Evolutionary conservation across 1,140 invertebrate species (phyloP), one percentile per base, ranked within the genome.

Genomic region (Elymnias hypermnestra): DNA sequence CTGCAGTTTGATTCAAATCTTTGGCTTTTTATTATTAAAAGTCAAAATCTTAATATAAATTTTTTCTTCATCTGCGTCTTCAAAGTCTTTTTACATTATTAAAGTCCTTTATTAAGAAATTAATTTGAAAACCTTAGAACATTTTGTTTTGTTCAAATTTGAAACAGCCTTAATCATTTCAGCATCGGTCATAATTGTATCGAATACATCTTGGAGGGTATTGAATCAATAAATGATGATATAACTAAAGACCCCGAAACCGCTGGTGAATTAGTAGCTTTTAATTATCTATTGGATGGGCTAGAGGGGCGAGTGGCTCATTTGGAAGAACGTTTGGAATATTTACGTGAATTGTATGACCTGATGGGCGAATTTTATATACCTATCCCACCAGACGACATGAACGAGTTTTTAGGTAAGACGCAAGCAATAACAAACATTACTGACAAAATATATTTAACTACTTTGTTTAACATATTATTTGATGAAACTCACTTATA

Each of bases 291-390:
- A 46, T 63, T 89, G 42, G 82, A 88, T 3, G 82, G 82, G 0
- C 63, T 83, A 1, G 88, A 89, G 19, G 52, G 63, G 0, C 55
- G 87, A 4, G 75, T 74, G 1, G 69, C 72, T 5, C 63, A 62
- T 15, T 60, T 87, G 1, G 88, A 87, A 44, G 86, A 86, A 31
- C 64, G 83, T 2, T 62, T 87, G 3, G 86, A 87, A 7, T 89
- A 89, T 43, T 57, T 89, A 7, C 57, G 83, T 23, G 83, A 86
- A 13, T 49, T 89, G n/a, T 87, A 88, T n/a, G 83, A 87, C 22
- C 61, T 82, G 2, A 88, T 89, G 84, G 86, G 83, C 22, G 87
- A 88, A 28, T 89, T 86, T 43, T 87, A 89, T 18, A 68, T 82
- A 5, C 46, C 60, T 0, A 77, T 89, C 19, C 82, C 84, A 8